Evolutionary conservation across 92 coral and sea anemone species (phyloP).

Genomic region (Phenganax subtilis): DNA sequence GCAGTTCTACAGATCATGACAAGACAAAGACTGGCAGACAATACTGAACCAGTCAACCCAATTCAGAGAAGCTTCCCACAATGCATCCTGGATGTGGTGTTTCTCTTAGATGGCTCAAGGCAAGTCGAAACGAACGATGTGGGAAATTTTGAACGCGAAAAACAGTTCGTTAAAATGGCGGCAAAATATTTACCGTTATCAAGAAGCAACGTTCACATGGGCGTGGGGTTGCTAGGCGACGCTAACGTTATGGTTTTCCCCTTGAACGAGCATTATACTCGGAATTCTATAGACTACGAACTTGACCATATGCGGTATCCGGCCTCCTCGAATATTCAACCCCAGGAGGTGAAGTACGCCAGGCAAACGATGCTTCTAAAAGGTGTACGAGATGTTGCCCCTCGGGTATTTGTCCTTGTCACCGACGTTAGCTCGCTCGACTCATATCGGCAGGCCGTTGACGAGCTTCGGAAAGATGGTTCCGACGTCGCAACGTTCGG

Average conservation of each 20-base stretch:
- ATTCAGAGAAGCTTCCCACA: constrained; percentile 21
- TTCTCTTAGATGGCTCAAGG: constrained; percentile 32
- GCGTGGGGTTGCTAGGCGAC: constrained; percentile 43
- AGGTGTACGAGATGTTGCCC: constrained; percentile 34
- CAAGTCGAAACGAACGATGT: constrained; percentile 39
- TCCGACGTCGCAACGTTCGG: constrained; percentile 14
- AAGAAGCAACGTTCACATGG: constrained; percentile 55
- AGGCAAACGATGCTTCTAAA: constrained; percentile 21
- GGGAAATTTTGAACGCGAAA: constrained; percentile 36
- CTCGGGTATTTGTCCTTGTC: constrained; percentile 34
- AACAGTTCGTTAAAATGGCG: constrained; percentile 30
- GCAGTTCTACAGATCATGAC: constrained; percentile 32
- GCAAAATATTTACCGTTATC: constrained; percentile 59
- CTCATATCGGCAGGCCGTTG: constrained; percentile 8
- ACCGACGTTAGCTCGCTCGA: constrained; percentile 36
- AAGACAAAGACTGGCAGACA: background rate
- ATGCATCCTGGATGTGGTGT: constrained; percentile 33
- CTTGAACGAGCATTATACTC: constrained; percentile 26
- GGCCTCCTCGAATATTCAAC: constrained; percentile 26
- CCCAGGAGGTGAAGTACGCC: constrained; percentile 17
- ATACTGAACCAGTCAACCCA: background rate
- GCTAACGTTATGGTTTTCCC: constrained; percentile 36
- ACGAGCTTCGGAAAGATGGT: constrained; percentile 24
- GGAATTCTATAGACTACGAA: constrained; percentile 28
- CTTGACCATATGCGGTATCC: constrained; percentile 37